Evolutionary conservation across 2,113 vertebrate species (phyloP), one percentile per base, ranked within the genome.

Genomic region (Pluvialis apricaria): DNA sequence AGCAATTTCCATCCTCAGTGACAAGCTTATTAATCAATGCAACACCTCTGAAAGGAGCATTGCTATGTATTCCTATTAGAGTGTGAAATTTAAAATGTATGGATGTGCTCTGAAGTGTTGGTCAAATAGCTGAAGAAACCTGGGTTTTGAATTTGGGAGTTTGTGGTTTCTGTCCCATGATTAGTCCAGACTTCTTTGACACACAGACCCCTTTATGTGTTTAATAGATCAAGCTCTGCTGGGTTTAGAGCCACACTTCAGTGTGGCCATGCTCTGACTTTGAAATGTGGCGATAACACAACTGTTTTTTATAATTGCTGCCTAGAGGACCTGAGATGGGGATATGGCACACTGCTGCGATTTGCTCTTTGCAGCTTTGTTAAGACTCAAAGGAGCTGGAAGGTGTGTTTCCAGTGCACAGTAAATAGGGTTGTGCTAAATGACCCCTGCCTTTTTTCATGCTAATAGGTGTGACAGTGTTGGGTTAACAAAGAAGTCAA

Each of bases 11-110:
- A 86, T 84, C 55, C 72, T 83, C 0, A 0, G 51, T 90, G 90
- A 88, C 90, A 92, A 92, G 88, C 82, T 95, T 96, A 97, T 94
- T 96, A 96, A 97, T 96, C 92, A 92, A 57, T 81, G 68, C 72
- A 90, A 88, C 92, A 93, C 94, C 55, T 93, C 82, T 94, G 95
- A 94, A 96, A 93, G 76, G 68, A 88, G 55, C 60, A 73, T 75
- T 90, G 60, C 85, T 86, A 49, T 77, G 64, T 96, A 90, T 88
- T 94, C 40, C 85, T 92, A 66, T 88, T 93, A 64, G 68, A 90
- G 38, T 86, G 85, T 78, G 76, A 90, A 90, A 92, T 90, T 68
- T 90, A 86, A 92, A 93, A 93, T 90, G 87, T 88, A 88, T 86
- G 75, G 90, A 96, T 94, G 45, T 94, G 64, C 83, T 88, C 88